Conservation (phyloP, 2,113 vertebrate species). For the Corythaixoides concolor region DNA sequence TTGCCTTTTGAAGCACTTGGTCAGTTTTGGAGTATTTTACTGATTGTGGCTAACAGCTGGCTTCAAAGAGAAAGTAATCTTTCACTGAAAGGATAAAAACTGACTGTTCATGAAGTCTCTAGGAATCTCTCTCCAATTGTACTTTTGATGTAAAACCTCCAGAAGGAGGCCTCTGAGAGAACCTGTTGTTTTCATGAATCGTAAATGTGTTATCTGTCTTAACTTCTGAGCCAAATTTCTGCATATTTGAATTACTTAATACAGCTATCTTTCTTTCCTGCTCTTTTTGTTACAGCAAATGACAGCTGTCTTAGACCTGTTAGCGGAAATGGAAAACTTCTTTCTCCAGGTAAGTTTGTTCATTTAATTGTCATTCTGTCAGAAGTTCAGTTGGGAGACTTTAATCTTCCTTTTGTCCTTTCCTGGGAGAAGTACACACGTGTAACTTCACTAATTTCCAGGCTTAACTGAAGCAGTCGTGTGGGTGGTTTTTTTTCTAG, state of each 20-base stretch:
- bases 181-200: neutral
- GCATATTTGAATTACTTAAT: neutral
- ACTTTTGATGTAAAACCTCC: neutral
- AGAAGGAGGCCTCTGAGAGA: neutral
- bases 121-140: neutral
- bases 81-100: neutral
- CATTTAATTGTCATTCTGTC: neutral
- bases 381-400: neutral
- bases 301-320: conserved; percentile 86
- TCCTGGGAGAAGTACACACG: neutral
- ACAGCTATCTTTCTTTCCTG: neutral
- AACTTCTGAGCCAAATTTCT: neutral
- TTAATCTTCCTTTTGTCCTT: neutral
- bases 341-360: conserved; percentile 85
- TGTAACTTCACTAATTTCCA: neutral
- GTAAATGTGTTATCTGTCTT: neutral
- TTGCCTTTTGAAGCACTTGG: neutral
- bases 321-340: conserved; percentile 83
- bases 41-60: neutral
- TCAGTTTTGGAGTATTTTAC: neutral
- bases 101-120: neutral
- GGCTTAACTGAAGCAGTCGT: neutral
- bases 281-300: conserved; percentile 71
- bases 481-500: fast-evolving
- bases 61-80: neutral